Conservation (phyloP, 2,113 vertebrate species). For the Otolemur garnettii region DNA sequence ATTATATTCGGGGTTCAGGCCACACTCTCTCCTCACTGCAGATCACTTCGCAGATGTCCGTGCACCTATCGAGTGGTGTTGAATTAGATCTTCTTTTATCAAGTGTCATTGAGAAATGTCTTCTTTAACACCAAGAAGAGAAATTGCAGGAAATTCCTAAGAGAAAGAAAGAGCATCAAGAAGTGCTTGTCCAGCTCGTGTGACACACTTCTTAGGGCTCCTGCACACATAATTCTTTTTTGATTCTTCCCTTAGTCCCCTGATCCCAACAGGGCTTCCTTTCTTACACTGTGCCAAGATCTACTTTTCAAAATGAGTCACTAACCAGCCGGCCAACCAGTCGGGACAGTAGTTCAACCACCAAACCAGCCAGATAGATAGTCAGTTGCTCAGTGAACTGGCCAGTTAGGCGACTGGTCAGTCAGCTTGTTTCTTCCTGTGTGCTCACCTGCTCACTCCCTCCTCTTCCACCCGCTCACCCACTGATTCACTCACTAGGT, state of each 20-base stretch:
- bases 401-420: neutral
- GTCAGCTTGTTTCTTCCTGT: neutral
- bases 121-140: neutral
- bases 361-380: neutral
- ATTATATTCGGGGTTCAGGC: neutral
- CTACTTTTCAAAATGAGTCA: neutral
- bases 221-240: neutral
- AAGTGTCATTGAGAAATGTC: neutral
- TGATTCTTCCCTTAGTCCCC: neutral
- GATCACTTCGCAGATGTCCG: neutral
- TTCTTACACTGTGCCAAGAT: neutral
- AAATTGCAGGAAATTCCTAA: neutral
- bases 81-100: neutral
- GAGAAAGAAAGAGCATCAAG: neutral
- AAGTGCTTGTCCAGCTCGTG: neutral
- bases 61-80: neutral
- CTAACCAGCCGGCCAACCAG: neutral
- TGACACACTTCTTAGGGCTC: neutral
- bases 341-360: neutral
- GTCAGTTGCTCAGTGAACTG: neutral
- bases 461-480: conserved; percentile 2
- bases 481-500: neutral
- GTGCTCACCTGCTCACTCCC: neutral
- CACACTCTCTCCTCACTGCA: neutral
- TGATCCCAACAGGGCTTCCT: neutral